Percentiles rank a stretch among this genome's conserved stretches.
phyloP scores from a whole-genome alignment of 2,888 invertebrate genomes.

The Anticlea derivata region DNA sequence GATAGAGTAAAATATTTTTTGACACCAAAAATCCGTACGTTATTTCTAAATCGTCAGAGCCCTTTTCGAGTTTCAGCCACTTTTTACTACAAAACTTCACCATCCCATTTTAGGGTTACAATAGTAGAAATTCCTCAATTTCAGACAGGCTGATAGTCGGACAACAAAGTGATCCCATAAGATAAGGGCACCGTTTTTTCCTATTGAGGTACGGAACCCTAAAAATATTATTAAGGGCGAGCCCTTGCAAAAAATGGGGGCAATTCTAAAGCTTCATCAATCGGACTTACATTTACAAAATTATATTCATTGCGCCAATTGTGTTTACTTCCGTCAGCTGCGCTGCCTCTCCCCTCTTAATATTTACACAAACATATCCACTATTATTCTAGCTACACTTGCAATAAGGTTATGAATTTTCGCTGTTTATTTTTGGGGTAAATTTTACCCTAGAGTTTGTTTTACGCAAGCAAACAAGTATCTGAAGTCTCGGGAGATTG shows the following conservation, averaged over 20 bases:
- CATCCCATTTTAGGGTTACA: too few relatives aligned
- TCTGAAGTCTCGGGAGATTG: constrained; percentile 25
- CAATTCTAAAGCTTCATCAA: constrained; percentile 23
- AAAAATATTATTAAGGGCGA: not conserved
- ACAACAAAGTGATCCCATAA: not conserved
- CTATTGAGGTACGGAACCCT: too few relatives aligned
- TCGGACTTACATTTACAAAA: constrained; percentile 28
- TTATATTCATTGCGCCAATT: constrained; percentile 31
- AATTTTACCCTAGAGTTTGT: constrained; percentile 26
- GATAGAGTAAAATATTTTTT: too few relatives aligned
- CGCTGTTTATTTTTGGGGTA: constrained; percentile 33
- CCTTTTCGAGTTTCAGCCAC: too few relatives aligned
- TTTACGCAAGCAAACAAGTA: constrained; percentile 34
- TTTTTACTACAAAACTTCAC: too few relatives aligned
- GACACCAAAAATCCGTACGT: too few relatives aligned
- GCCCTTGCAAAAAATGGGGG: constrained; percentile 1
- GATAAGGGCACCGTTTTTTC: too few relatives aligned
- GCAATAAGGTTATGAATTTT: constrained; percentile 53
- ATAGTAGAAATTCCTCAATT: too few relatives aligned
- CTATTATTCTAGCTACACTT: constrained; percentile 49
- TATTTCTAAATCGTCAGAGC: too few relatives aligned
- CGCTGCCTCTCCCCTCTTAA: constrained; percentile 31
- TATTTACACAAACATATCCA: constrained; percentile 45
- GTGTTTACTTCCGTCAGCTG: constrained; percentile 35
- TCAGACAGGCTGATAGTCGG: too few relatives aligned